phyloP scores from a whole-genome alignment of 2,113 vertebrate species.

The human (Homo sapiens) region DNA sequence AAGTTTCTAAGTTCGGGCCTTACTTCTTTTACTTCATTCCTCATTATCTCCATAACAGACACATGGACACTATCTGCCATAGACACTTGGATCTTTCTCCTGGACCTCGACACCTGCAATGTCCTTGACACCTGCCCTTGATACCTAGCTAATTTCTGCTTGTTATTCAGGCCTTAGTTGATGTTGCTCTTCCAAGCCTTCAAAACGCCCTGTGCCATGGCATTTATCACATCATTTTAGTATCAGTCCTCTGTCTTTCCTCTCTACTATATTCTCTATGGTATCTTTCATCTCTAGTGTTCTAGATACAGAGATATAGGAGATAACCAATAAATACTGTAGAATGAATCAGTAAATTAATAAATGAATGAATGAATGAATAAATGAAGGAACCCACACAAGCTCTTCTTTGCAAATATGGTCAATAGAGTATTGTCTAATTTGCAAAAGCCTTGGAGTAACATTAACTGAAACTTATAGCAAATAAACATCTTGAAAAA shows the following conservation, averaged over 20 bases:
- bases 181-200: neutral
- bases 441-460: too few relatives aligned
- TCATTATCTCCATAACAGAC: neutral
- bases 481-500: neutral
- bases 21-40: neutral
- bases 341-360: neutral
- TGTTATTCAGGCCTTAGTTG: neutral
- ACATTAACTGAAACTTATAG: neutral
- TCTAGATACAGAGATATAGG: too few relatives aligned
- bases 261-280: neutral
- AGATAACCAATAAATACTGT: neutral
- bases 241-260: neutral
- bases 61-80: neutral
- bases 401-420: neutral
- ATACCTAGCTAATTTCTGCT: neutral
- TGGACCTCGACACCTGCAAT: neutral
- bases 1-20: neutral
- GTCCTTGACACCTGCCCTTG: neutral
- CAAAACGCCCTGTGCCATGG: neutral
- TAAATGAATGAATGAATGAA: neutral
- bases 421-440: neutral
- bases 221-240: neutral
- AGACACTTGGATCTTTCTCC: neutral
- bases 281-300: neutral
- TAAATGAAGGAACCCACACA: too few relatives aligned